Base-by-base conservation (phyloP, 2,888 invertebrate species). In the Drosophila austrosaltans region DNA sequence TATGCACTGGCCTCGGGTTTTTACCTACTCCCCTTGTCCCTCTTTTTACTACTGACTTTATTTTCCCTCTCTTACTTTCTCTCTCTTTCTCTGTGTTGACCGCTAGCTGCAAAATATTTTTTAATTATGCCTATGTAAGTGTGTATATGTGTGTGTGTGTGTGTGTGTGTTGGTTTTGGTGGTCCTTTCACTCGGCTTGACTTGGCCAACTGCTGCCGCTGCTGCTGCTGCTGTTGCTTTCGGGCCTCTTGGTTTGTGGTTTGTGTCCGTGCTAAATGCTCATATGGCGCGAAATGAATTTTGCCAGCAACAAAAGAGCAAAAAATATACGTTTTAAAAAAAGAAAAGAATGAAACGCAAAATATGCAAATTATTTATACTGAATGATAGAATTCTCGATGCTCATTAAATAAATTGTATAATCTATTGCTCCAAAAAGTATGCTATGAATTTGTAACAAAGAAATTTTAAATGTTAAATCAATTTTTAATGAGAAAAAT, bases 271-370 rank as follows among this genome's bases (percentile, higher is more conserved):
- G 86, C 88, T 80, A 82, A 82, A 78, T 87, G 83, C 83, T 86
- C 83, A 83, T 80, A 73, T 85, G 88, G 81, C 88, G 88, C 86
- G 62, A 88, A 88, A 85, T 86, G 76, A 86, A 83, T 86, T 85
- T 86, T 78, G 48, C 66, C 57, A 53, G 39, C 44, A 72, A 72
- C 63, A 65, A 63, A 69, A 60, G 59, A 53, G 58, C 39, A 42
- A 63, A 57, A 36, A 12, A 32, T 16, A 22, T 12, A 63, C 58
- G 56, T 63, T 2, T 20, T 30, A 65, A 44, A 48, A 56, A 44
- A 30, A 64, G 39, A 56, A 56, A 44, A 25, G 20, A 36, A n/a
- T 22, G 8, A 32, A 20, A 53, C 48, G 48, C 48, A 48, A 48
- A 48, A 48, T 48, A 48, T 48, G 48, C 25, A 12, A 48, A 48